Conservation (phyloP, 2,797 vertebrate genomes). For the Microctenopoma stevenorrisi region DNA sequence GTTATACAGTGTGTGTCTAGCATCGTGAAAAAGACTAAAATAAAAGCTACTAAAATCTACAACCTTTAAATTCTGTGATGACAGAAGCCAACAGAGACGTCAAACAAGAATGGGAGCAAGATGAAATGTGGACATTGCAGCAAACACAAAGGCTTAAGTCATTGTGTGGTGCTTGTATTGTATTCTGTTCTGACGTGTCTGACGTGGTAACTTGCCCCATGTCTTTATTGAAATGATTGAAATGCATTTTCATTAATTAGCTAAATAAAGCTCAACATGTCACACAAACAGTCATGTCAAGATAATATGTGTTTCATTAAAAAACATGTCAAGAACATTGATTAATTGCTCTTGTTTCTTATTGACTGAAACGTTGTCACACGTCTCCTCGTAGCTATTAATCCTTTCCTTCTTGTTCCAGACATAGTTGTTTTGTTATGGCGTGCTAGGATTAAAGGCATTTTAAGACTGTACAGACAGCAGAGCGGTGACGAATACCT, state of each 20-base stretch:
- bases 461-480: constrained; percentile 22
- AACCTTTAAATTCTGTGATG: constrained; percentile 15
- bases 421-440: constrained; percentile 37
- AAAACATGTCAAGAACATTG: constrained; percentile 23
- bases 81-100: neutral
- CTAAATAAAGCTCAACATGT: constrained; percentile 3
- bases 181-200: constrained; percentile 2
- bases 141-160: neutral
- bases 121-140: neutral
- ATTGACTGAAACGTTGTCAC: constrained; percentile 29
- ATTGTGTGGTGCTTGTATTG: neutral
- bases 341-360: constrained; percentile 27
- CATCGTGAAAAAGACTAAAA: constrained; percentile 1
- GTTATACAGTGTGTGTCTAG: neutral
- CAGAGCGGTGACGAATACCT: constrained; percentile 40
- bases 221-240: constrained; percentile 2
- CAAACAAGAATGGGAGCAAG: neutral
- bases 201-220: neutral
- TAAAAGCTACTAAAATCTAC: constrained; percentile 1
- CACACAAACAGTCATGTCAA: constrained; percentile 13
- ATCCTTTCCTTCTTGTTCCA: constrained; percentile 30
- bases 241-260: constrained; percentile 16
- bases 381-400: constrained; percentile 28
- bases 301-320: constrained; percentile 9
- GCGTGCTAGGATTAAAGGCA: constrained; percentile 37